Percentiles rank a stretch among this genome's conserved stretches.
Conservation (phyloP, 2,797 vertebrate species). For the Catostomus latipinnis region DNA sequence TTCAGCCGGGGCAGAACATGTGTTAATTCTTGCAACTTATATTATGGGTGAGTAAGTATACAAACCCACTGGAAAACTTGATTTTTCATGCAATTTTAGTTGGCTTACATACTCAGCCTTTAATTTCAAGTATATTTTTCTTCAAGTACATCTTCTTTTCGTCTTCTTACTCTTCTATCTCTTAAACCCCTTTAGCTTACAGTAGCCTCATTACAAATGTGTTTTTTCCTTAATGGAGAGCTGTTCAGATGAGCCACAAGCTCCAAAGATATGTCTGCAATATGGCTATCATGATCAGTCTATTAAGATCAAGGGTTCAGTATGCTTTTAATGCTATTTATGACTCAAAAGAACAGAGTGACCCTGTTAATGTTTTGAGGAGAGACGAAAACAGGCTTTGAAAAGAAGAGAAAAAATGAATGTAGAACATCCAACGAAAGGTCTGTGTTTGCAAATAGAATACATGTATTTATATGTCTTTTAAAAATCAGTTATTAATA, state of each 20-base stretch:
- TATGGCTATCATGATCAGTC: conserved; percentile 12
- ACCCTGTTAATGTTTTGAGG: neutral
- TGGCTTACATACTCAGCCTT: too few relatives aligned
- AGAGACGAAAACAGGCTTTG: too few relatives aligned
- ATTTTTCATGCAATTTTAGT: too few relatives aligned
- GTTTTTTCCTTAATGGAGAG: conserved; percentile 6
- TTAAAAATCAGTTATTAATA: too few relatives aligned
- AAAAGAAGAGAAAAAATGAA: too few relatives aligned
- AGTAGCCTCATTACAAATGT: neutral
- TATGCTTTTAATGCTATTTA: conserved; percentile 38
- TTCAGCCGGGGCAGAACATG: conserved; percentile 90
- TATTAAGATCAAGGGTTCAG: conserved; percentile 15
- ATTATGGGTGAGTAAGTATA: conserved; percentile 84
- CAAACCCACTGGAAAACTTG: neutral
- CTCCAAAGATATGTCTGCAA: neutral
- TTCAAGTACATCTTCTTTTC: neutral
- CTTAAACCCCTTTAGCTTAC: neutral
- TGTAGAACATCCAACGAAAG: too few relatives aligned
- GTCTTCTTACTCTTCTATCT: neutral
- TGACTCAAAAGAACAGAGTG: neutral
- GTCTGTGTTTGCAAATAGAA: too few relatives aligned
- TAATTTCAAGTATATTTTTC: too few relatives aligned
- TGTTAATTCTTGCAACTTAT: conserved; percentile 90
- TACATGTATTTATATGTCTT: too few relatives aligned
- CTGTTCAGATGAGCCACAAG: neutral